Evolutionary conservation across 2,113 vertebrate genomes (phyloP).

Genomic region (Chaetorhynchus papuensis): DNA sequence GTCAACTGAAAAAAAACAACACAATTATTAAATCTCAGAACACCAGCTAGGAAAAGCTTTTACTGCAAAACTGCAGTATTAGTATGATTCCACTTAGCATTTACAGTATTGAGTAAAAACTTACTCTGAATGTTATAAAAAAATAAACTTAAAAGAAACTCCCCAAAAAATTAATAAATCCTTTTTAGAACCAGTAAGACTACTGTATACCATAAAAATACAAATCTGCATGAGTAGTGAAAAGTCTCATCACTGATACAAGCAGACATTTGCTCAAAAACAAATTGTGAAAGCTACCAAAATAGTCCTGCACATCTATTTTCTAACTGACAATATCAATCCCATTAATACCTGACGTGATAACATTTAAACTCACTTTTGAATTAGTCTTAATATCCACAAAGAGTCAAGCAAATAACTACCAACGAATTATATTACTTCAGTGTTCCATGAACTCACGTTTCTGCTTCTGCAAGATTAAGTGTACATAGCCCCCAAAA

Average conservation of each 20-base stretch:
- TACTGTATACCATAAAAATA: background rate
- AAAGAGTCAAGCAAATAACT: background rate
- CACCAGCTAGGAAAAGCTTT: background rate
- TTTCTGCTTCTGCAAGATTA: background rate
- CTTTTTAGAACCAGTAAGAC: background rate
- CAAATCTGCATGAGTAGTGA: background rate
- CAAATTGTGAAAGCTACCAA: background rate
- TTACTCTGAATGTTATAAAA: background rate
- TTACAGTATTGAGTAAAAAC: background rate
- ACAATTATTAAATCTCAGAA: background rate
- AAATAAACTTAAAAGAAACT: background rate
- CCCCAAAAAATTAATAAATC: background rate
- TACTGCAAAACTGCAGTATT: background rate
- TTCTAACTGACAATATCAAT: background rate
- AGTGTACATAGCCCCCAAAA: background rate
- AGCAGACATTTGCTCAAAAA: background rate
- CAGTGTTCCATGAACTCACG: fast-evolving
- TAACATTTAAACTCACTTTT: background rate
- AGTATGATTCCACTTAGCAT: background rate
- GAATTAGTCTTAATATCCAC: background rate
- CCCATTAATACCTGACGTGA: background rate
- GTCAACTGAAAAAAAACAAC: slow-evolving; percentile 77
- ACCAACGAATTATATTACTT: background rate
- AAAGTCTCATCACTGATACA: background rate
- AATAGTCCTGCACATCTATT: background rate